Evolutionary conservation across 2,113 vertebrate species (phyloP), one percentile per base, ranked within the genome.

Genomic region (Syngnathus floridae): DNA sequence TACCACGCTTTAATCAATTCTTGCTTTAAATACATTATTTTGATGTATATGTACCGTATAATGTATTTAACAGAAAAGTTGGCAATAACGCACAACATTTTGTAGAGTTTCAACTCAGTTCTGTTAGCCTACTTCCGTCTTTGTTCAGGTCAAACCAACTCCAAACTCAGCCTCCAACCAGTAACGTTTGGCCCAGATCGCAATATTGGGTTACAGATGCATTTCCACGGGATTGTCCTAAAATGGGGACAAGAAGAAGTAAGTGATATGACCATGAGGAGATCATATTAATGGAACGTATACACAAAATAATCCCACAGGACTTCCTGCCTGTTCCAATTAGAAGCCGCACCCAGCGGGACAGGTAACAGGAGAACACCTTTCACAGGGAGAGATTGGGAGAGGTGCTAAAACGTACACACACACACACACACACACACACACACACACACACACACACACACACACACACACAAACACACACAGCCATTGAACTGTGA

Each of bases 201-300:
- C 71, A 83, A 89, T 88, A 91, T 91, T 88, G 22, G 35, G 81
- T 91, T 90, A 88, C 90, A 35, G 87, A 85, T 90, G 76, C 71
- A 78, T 90, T 91, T 87, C 87, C 84, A 87, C 76, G 76, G 41
- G 68, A 91, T 91, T 91, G 88, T 91, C 80, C 81, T 74, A 79
- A 43, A 88, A 87, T 74, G 73, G 78, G 85, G 86, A 71, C 76
- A 58, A 81, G 81, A 70, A 79, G 78, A 78, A 67, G 89, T 88
- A 92, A 91, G 81, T 64, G 86, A 90, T 91, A 89, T 79, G 82
- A 84, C 84, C 81, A 40, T 7, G 75, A 40, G 69, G 73, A 85
- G 89, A 90, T 91, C 86, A 84, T 88, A 87, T 91, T 88, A 87
- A 85, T 89, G 88, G 72, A 82, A 84, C 49, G 57, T 65, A 73